Evolutionary conservation across 2,888 invertebrate genomes (phyloP).

Genomic region (Cerastis rubricosa): DNA sequence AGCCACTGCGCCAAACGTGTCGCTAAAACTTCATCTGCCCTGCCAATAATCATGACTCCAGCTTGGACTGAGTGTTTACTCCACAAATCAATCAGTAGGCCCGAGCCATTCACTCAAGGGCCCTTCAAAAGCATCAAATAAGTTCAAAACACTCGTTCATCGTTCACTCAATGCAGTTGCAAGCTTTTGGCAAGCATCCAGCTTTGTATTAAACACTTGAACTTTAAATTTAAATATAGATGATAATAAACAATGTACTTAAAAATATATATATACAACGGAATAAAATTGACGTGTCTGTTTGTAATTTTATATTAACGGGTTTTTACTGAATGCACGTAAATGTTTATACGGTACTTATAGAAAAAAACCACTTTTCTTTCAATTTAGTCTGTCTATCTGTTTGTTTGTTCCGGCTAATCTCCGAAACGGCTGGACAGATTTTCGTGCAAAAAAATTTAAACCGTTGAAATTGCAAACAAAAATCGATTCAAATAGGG

Average conservation of each 20-base stretch:
- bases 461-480: too few relatives aligned
- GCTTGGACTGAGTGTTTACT: background rate
- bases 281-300: background rate
- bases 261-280: conserved; percentile 1
- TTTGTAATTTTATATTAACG: background rate
- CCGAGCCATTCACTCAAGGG: conserved; percentile 12
- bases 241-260: conserved; percentile 14
- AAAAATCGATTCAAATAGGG: too few relatives aligned
- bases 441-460: background rate
- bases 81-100: conserved; percentile 20
- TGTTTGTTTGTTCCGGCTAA: background rate
- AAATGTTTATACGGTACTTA: too few relatives aligned
- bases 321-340: background rate
- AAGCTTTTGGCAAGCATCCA: conserved; percentile 37
- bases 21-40: background rate
- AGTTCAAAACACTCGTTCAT: conserved; percentile 24
- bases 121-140: conserved; percentile 10
- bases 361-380: too few relatives aligned
- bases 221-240: conserved; percentile 29
- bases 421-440: background rate
- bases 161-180: background rate
- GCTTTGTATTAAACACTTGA: conserved; percentile 31
- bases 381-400: too few relatives aligned
- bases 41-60: background rate
- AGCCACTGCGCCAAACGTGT: too few relatives aligned